Evolutionary conservation across 2,888 invertebrate species (phyloP).

Genomic region (Philopedon plagiatum): DNA sequence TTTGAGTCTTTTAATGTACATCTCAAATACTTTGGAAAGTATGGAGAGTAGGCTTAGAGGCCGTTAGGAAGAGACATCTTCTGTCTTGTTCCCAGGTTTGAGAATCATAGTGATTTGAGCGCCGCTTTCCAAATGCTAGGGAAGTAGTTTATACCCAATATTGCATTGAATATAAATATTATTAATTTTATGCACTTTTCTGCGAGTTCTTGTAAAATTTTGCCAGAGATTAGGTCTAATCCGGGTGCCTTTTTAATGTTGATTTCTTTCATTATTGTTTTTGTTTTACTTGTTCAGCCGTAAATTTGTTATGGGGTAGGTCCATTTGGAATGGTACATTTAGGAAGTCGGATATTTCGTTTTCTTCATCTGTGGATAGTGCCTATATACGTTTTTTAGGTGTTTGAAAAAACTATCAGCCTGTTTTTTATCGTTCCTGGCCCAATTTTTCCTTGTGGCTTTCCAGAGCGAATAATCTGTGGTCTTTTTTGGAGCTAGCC

Average conservation of each 20-base stretch:
- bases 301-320: too few relatives aligned
- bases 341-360: background rate
- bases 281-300: background rate
- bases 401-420: background rate
- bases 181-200: slow-evolving; percentile 13
- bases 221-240: slow-evolving; percentile 22
- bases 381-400: background rate
- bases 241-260: slow-evolving; percentile 27
- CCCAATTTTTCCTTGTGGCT: background rate
- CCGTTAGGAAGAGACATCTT: background rate
- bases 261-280: too few relatives aligned
- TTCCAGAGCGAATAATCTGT: background rate
- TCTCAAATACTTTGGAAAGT: slow-evolving; percentile 32
- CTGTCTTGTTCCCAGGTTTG: background rate
- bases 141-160: background rate
- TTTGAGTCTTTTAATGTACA: slow-evolving; percentile 22
- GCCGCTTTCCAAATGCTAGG: slow-evolving; percentile 1
- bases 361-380: background rate
- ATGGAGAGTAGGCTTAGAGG: background rate
- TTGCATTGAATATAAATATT: slow-evolving; percentile 25
- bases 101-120: slow-evolving; percentile 26
- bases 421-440: background rate
- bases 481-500: background rate
- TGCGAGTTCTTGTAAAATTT: slow-evolving; percentile 26
- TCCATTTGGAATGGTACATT: background rate